Base-by-base conservation (phyloP, 2,113 vertebrate genomes). In the Harpagus bidentatus region DNA sequence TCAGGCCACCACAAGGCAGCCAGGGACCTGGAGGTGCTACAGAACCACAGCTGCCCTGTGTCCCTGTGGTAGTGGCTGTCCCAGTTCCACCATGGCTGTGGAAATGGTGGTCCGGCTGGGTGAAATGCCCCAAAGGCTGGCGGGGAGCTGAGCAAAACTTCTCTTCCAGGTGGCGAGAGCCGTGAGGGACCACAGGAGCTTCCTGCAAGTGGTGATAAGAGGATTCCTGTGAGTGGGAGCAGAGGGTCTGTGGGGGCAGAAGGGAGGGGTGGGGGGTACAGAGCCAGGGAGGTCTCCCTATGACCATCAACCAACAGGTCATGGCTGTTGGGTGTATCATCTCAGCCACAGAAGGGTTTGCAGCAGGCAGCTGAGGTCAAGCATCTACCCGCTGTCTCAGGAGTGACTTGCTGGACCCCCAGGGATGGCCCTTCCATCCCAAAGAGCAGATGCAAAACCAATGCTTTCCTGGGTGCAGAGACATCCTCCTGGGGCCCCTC, bases 181-280 rank as follows among this genome's bases (percentile, higher is more conserved):
- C 10, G 58, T 97, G 93, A 89, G 70, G 43, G 14, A 58, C 34
- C 59, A 95, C 25, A 25, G n/a, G 31, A 69, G 31, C 43, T 86
- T 97, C 42, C 73, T 96, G 62, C 93, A 97, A 86, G 93, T 45
- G 18, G 20, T 73, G 11, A 92, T 97, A 31, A 74, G 42, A 73
- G 87, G 88, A 50, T 93, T 97, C 74, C 79, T 83, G 90, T 96
- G 88, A 97, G 95, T 95, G 59, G 45, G 25, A 85, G 61, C 70
- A 26, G 65, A 45, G 82, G 14, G 34, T 34, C 22, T 81, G 48
- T 40, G 15, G 15, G 71, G 55, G n/a, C 3, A 12, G 58, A 31
- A 26, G 38, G 53, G 85, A 29, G 58, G 71, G 13, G 13, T 13
- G 38, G 22, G 29, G 28, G 53, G 20, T 40, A 14, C 7, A 16